phyloP scores from a whole-genome alignment of 92 coral and sea anemone species.

The Bergia puertoricense region DNA sequence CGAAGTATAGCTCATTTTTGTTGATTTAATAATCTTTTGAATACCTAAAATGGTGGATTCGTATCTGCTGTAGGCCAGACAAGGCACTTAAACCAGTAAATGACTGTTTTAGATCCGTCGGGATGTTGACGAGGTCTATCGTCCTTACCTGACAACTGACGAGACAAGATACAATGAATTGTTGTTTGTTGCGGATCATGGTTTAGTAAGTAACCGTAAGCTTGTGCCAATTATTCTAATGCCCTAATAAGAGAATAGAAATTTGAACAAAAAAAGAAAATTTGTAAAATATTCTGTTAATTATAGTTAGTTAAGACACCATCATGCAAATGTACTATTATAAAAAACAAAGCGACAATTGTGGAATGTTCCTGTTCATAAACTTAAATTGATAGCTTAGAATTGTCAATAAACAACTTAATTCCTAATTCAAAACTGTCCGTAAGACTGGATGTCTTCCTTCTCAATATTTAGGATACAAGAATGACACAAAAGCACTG shows the following conservation, averaged over 20 bases:
- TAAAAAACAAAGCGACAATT: too few relatives aligned
- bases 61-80: background rate
- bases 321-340: too few relatives aligned
- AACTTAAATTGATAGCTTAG: too few relatives aligned
- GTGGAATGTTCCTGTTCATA: too few relatives aligned
- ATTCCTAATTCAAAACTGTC: background rate
- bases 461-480: conserved; percentile 50
- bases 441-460: background rate
- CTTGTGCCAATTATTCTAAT: too few relatives aligned
- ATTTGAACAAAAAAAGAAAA: too few relatives aligned
- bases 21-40: too few relatives aligned
- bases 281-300: too few relatives aligned
- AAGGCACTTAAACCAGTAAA: background rate
- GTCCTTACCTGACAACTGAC: background rate
- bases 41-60: background rate
- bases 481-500: conserved; percentile 58
- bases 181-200: background rate
- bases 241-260: too few relatives aligned
- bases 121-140: conserved; percentile 21
- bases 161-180: conserved; percentile 19
- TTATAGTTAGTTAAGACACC: too few relatives aligned
- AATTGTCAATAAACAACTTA: too few relatives aligned
- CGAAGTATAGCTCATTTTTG: too few relatives aligned
- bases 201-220: background rate
- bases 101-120: conserved; percentile 2